Conservation (phyloP, 2,113 vertebrate species). For the Periophthalmodon schlosseri region DNA sequence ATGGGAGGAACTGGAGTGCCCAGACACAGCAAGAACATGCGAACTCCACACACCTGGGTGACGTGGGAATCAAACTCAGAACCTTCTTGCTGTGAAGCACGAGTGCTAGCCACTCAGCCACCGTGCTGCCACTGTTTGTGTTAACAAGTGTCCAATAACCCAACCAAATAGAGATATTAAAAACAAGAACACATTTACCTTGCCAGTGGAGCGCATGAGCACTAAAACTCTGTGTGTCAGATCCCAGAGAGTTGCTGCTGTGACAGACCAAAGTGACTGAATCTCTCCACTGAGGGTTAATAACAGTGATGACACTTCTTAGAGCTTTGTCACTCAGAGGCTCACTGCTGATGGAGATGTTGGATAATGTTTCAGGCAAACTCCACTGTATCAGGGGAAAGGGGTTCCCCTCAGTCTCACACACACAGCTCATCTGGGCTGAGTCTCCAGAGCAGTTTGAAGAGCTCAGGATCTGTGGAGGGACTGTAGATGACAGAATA, state of each 20-base stretch:
- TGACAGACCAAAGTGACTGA: conserved; percentile 23
- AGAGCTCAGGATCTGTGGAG: conserved; percentile 34
- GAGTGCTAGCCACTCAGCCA: too few species aligned
- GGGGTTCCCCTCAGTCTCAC: conserved; percentile 40
- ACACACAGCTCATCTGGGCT: conserved; percentile 33
- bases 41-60: too few species aligned
- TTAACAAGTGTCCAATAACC: neutral
- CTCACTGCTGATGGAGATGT: conserved; percentile 19
- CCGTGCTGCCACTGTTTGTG: neutral
- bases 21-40: too few species aligned
- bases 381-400: conserved; percentile 26
- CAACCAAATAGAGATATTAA: neutral
- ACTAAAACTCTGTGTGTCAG: conserved; percentile 1
- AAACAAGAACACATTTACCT: neutral
- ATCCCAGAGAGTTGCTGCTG: conserved; percentile 40
- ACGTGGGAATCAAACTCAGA: too few species aligned
- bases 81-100: too few species aligned
- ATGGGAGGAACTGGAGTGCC: too few species aligned
- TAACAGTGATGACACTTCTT: conserved; percentile 27
- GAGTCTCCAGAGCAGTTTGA: conserved; percentile 18
- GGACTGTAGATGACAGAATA: neutral
- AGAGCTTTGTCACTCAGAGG: conserved; percentile 2
- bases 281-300: neutral
- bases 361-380: too few species aligned
- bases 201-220: neutral